Evolutionary conservation across 2,797 vertebrate species (phyloP).

Genomic region (Cuniculus paca): DNA sequence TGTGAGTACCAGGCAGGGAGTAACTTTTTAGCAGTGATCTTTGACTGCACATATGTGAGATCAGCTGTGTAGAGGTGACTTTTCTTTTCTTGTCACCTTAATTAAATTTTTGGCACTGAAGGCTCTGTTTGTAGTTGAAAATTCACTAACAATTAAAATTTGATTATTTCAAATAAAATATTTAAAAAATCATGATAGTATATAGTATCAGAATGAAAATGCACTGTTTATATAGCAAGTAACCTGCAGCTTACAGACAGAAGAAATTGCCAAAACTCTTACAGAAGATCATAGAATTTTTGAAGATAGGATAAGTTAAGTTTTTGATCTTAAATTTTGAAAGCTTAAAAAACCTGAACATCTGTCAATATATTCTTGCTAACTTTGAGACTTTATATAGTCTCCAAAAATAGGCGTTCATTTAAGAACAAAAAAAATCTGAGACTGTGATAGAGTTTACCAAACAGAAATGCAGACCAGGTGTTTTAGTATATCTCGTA

Average conservation of each 20-base stretch:
- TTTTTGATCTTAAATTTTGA: slow-evolving; percentile 15
- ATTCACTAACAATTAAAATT: slow-evolving; percentile 55
- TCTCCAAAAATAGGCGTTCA: slow-evolving; percentile 29
- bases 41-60: slow-evolving; percentile 45
- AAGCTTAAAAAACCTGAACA: slow-evolving; percentile 19
- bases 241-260: slow-evolving; percentile 22
- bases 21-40: slow-evolving; percentile 1
- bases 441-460: not conserved
- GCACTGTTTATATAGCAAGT: not conserved
- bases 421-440: not conserved
- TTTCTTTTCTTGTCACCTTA: slow-evolving; percentile 54
- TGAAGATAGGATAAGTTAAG: slow-evolving; percentile 8
- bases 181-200: not conserved
- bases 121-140: not conserved
- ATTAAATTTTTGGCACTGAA: slow-evolving; percentile 70
- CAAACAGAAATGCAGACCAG: not conserved
- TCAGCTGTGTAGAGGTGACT: slow-evolving; percentile 73
- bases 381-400: not conserved
- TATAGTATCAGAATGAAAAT: slow-evolving; percentile 51
- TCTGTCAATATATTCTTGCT: slow-evolving; percentile 66
- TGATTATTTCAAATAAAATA: slow-evolving; percentile 46
- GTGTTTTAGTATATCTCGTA: not conserved
- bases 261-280: slow-evolving; percentile 31
- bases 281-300: not conserved
- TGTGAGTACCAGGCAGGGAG: not conserved